These are phyloP conservation scores for Ceryle rudis DNA, from an alignment of 2,797 vertebrate genomes.

Conservation along the genomic window DNA sequence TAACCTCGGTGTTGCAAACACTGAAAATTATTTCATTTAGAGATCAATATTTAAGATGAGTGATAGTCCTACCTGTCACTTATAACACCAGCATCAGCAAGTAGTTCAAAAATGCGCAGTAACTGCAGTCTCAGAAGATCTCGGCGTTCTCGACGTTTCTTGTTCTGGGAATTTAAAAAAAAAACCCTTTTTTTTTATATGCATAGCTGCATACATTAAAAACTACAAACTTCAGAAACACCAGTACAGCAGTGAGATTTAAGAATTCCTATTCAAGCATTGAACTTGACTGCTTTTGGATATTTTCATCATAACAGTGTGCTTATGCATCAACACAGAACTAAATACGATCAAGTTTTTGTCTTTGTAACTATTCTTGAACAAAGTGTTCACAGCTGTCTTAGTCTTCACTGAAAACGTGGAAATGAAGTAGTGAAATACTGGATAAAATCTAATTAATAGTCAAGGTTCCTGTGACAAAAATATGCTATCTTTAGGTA, in stretches of 20 bases:
- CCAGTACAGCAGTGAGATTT: not conserved
- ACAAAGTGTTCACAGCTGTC: not conserved
- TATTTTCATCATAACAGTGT: not conserved
- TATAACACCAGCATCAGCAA: slow-evolving; percentile 97
- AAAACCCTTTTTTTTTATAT: not conserved
- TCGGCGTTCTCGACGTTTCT: slow-evolving; percentile 94
- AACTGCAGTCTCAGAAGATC: slow-evolving; percentile 94
- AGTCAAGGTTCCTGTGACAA: not conserved
- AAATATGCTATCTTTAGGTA: not conserved
- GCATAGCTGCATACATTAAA: not conserved
- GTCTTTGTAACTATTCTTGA: not conserved
- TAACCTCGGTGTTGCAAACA: not conserved
- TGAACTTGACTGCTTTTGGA: not conserved
- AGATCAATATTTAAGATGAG: not conserved
- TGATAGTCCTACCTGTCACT: slow-evolving; percentile 90
- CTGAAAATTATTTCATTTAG: not conserved
- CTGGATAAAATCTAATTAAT: not conserved
- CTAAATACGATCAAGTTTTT: not conserved
- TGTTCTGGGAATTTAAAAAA: slow-evolving; percentile 86
- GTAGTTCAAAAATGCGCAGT: slow-evolving; percentile 95
- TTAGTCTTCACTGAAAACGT: not conserved
- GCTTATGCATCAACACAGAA: not conserved
- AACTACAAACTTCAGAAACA: not conserved
- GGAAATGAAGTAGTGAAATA: not conserved
- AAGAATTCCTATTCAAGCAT: not conserved